Conservation (phyloP, 2,888 invertebrate species). For the Drosophila mimica region DNA sequence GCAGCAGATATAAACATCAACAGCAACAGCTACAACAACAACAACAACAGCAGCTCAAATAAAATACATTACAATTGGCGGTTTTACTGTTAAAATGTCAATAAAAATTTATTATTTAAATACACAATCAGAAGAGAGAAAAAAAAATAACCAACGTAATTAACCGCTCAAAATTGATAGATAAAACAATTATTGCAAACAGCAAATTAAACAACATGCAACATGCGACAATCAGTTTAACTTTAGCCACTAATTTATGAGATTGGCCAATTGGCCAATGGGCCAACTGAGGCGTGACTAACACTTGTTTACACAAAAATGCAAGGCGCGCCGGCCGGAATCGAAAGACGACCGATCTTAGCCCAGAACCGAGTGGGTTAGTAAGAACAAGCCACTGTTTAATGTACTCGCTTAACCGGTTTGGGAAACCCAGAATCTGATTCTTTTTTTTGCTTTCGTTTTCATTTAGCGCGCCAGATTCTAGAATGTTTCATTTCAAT, state of each 20-base stretch:
- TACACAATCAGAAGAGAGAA: slow-evolving; percentile 31
- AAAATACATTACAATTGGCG: slow-evolving; percentile 74
- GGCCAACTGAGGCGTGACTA: slow-evolving; percentile 16
- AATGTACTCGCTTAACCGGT: slow-evolving; percentile 63
- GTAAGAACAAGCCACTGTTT: slow-evolving; percentile 32
- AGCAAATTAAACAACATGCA: slow-evolving; percentile 69
- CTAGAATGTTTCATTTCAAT: slow-evolving; percentile 44
- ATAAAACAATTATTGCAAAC: slow-evolving; percentile 72
- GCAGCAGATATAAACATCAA: slow-evolving; percentile 55
- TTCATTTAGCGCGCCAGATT: slow-evolving; percentile 58
- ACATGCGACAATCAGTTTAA: slow-evolving; percentile 64
- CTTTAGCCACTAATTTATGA: slow-evolving; percentile 54
- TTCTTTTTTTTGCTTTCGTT: slow-evolving; percentile 41
- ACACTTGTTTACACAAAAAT: slow-evolving; percentile 7
- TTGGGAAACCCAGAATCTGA: slow-evolving; percentile 53
- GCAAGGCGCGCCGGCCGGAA: slow-evolving; percentile 54
- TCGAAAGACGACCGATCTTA: slow-evolving; percentile 31
- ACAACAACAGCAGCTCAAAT: slow-evolving; percentile 25
- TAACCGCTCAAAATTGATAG: slow-evolving; percentile 68
- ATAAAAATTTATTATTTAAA: slow-evolving; percentile 79
- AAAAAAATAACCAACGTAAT: slow-evolving; percentile 52
- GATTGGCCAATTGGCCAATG: slow-evolving; percentile 44
- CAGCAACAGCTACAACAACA: slow-evolving; percentile 33
- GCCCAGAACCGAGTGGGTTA: slow-evolving; percentile 54
- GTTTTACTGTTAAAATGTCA: slow-evolving; percentile 79